Base-by-base conservation (phyloP, 30 jellyfish, hydroid and myxozoan genomes). In the Aurelia sp. region DNA sequence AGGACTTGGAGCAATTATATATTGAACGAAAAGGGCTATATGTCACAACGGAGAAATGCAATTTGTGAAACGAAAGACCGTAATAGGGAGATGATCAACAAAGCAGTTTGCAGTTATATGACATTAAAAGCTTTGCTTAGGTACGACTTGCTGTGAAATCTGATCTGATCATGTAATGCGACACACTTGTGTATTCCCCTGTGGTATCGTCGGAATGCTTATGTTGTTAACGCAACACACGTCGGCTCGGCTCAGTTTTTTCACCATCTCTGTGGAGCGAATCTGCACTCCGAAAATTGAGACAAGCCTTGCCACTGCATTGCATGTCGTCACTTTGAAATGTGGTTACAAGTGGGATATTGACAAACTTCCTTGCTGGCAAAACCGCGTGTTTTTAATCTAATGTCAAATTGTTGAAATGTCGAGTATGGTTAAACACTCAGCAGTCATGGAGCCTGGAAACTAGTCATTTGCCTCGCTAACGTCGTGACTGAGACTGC, bases 11-110 rank as follows among this genome's bases (percentile, higher is more conserved):
- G 78, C 27, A 87, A 70, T 63, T 78, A 78, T 31, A 71, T 68
- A 9, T 66, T 87, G 16, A 64, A 87, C 35, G 78, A 72, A 60
- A 73, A 80, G 20, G 90, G 97, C 0, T 93, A 87, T 60, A 65
- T 87, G 48, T 63, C 97, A 18, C 91, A 93, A 13, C 40, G 98
- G 74, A 73, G 98, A 23, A 81, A 93, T 82, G 98, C 98, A 0
- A 88, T 93, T 37, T 93, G 98, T 64, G 98, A 93, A 66, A 93
- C 98, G n/a, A 41, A 90, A 16, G 96, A 93, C 44, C 93, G 76
- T 27, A 82, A 61, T 71, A 82, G 96, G 86, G 75, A 66, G 66
- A 93, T 89, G n/a, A 87, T 88, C 50, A 62, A 85, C 71, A 86
- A 88, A 57, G 98, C 98, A 11, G 63, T 93, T 10, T 78, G 92